These are phyloP conservation scores for Latheticus oryzae DNA, from an alignment of 2,888 invertebrate genomes.

Conservation along the genomic window DNA sequence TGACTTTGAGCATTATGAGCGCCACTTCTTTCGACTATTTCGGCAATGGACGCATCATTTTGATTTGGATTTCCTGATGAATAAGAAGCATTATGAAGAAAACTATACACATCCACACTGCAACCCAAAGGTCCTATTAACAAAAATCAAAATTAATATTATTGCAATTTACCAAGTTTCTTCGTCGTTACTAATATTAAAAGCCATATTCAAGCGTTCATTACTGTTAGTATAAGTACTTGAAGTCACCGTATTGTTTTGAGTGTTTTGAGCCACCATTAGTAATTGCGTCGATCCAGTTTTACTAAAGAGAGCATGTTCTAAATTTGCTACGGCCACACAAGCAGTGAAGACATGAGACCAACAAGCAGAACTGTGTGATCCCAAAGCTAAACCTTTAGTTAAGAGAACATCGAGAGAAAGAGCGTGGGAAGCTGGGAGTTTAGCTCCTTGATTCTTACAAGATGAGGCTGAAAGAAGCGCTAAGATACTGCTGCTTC, in stretches of 20 bases:
- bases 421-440: constrained; percentile 89
- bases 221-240: constrained; percentile 68
- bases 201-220: constrained; percentile 72
- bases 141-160: constrained; percentile 4
- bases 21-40: constrained; percentile 74
- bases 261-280: constrained; percentile 75
- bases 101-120: constrained; percentile 88
- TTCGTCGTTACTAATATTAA: constrained; percentile 76
- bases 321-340: constrained; percentile 90
- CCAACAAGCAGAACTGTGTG: constrained; percentile 95
- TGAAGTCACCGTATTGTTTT: constrained; percentile 72
- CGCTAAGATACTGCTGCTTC: constrained; percentile 91
- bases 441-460: constrained; percentile 80
- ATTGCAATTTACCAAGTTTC: constrained; percentile 78
- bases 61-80: constrained; percentile 67
- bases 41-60: constrained; percentile 78
- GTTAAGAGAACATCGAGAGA: constrained; percentile 91
- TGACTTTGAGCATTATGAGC: constrained; percentile 64
- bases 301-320: constrained; percentile 89
- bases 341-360: constrained; percentile 95
- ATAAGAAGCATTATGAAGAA: constrained; percentile 72
- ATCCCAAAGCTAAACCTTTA: constrained; percentile 84
- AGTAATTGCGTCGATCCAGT: constrained; percentile 77
- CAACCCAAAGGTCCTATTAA: constrained; percentile 49
- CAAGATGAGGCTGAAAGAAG: constrained; percentile 91